These are phyloP conservation scores for Cephonodes hylas DNA, from an alignment of 2,888 invertebrate genomes.

Conservation along the genomic window DNA sequence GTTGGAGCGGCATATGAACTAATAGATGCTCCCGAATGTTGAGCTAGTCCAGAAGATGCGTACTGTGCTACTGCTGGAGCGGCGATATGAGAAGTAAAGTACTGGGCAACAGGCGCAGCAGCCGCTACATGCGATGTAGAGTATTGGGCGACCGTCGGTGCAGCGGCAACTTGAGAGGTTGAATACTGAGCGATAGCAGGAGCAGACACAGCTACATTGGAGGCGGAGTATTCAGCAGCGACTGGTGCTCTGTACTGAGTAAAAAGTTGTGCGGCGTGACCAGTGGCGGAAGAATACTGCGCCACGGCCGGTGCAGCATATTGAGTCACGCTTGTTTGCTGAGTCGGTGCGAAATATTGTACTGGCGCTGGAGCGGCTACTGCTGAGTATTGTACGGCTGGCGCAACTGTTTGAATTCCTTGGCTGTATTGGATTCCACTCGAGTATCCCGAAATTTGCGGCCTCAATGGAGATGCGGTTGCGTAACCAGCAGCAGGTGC, in stretches of 20 bases:
- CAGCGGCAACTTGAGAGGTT: conserved; percentile 30
- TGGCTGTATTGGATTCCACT: conserved; percentile 46
- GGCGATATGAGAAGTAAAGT: conserved; percentile 23
- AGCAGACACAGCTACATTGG: conserved; percentile 22
- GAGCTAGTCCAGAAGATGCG: neutral
- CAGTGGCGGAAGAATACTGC: conserved; percentile 35
- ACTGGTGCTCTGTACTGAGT: conserved; percentile 49
- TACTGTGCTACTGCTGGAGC: conserved; percentile 51
- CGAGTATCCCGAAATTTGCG: conserved; percentile 26
- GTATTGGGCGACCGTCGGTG: neutral
- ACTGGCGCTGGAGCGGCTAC: conserved; percentile 35
- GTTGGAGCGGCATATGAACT: conserved; percentile 29
- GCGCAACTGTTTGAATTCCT: conserved; percentile 25
- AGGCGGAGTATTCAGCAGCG: conserved; percentile 42
- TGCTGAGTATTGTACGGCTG: conserved; percentile 32
- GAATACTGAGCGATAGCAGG: conserved; percentile 23
- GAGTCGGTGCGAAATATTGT: conserved; percentile 38
- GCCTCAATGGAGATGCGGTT: conserved; percentile 53
- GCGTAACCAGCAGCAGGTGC: conserved; percentile 63
- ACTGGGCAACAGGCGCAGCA: neutral
- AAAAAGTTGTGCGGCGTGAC: conserved; percentile 39
- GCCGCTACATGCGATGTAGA: neutral
- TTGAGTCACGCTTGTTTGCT: conserved; percentile 27
- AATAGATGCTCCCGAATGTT: conserved; percentile 21
- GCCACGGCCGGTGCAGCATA: conserved; percentile 31